Conservation (phyloP, 2,113 vertebrate genomes). For the Anthoscopus minutus region DNA sequence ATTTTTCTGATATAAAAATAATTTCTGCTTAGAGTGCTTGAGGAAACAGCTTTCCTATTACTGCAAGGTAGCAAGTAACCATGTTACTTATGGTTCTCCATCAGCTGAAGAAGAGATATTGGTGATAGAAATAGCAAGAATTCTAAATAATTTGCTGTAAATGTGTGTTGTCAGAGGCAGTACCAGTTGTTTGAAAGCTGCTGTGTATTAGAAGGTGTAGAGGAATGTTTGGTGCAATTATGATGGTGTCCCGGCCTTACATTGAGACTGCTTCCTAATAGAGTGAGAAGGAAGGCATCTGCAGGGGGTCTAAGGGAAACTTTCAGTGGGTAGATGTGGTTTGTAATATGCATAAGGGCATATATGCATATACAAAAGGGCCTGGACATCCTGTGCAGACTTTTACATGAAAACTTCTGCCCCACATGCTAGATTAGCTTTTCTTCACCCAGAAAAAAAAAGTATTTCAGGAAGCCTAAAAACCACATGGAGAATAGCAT, state of each 20-base stretch:
- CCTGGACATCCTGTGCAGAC: background rate
- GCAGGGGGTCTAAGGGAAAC: background rate
- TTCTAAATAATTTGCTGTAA: background rate
- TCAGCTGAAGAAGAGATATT: background rate
- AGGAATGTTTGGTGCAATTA: background rate
- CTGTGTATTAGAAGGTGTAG: background rate
- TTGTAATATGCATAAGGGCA: background rate
- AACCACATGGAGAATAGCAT: background rate
- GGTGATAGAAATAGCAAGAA: background rate
- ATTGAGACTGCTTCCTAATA: background rate
- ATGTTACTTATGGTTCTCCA: too few species aligned
- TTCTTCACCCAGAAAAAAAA: background rate
- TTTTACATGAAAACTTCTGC: background rate
- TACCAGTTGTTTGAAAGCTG: background rate
- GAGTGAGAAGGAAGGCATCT: background rate
- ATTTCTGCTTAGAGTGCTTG: background rate
- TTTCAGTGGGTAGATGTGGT: background rate
- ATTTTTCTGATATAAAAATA: background rate
- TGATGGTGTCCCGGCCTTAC: accelerated
- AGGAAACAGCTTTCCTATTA: background rate
- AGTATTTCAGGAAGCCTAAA: background rate
- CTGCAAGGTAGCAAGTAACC: background rate
- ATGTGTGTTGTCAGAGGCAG: background rate
- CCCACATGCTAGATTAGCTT: background rate
- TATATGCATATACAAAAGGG: background rate